Evolutionary conservation across 2,797 vertebrate species (phyloP), one percentile per base, ranked within the genome.

Genomic region (Rallus crepitans): DNA sequence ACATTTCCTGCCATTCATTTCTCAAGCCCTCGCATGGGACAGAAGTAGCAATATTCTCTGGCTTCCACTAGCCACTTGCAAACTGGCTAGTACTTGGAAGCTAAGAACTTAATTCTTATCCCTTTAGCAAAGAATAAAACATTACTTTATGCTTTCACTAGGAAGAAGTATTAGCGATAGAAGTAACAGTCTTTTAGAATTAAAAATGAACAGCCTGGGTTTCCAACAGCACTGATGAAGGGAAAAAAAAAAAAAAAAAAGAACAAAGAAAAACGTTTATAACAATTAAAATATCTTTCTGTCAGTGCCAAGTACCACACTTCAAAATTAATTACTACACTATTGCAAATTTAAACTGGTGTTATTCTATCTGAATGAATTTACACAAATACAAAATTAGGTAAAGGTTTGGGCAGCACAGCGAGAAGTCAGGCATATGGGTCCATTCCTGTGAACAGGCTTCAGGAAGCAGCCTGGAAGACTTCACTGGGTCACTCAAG

Each of bases 1-100:
- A 92, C 61, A 90, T 71, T 94, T 96, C 95, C 95, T 96, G 90
- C 37, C 69, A 91, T 94, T 96, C 81, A 94, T 78, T 92, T 77
- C 63, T 77, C 12, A 84, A 64, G 33, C 47, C 37, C 30, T 70
- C 39, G 15, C 42, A 69, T 4, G 8, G 47, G 68, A 55, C 50
- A 95, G 71, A 95, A 87, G 60, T 3, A 91, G 75, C 47, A 92
- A 92, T 40, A 59, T 69, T 87, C 21, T 71, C 78, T 20, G 37
- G 24, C 25, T 77, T 89, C 48, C 48, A 65, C 20, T 35, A 87
- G 73, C 42, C 70, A 66, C 59, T 75, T 75, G n/a, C 15, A 93
- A 91, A 79, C 17, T 11, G 64, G 15, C 4, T 35, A 60, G 15
- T 47, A 61, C 4, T 71, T 59, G 82, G 37, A 87, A 94, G 73